phyloP scores from a whole-genome alignment of 2,797 vertebrate species.

The Phoebastria nigripes region DNA sequence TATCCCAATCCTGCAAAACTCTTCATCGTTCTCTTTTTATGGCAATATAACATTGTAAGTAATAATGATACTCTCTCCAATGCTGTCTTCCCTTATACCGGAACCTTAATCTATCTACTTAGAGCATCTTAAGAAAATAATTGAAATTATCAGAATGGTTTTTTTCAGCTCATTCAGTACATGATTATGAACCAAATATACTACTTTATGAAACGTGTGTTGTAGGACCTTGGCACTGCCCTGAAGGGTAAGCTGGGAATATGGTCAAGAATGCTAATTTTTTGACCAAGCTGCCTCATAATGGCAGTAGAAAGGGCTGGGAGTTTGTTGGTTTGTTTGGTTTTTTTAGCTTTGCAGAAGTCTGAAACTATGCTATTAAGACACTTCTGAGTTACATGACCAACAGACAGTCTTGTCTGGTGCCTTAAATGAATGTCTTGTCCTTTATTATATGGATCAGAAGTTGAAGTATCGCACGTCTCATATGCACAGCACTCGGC shows the following conservation, averaged over 20 bases:
- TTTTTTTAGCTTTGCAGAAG: not conserved
- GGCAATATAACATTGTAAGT: not conserved
- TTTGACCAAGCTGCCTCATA: not conserved
- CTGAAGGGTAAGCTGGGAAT: not conserved
- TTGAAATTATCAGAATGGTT: not conserved
- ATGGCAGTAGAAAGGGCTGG: not conserved
- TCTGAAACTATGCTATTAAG: not conserved
- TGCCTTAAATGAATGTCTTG: conserved; percentile 5
- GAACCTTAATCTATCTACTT: not conserved
- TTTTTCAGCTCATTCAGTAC: not conserved
- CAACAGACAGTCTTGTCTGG: not conserved
- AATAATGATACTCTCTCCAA: not conserved
- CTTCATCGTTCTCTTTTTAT: not conserved
- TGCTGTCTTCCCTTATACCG: not conserved
- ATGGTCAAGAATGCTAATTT: not conserved
- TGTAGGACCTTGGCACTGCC: not conserved
- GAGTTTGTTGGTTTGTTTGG: not conserved
- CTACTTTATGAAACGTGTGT: not conserved
- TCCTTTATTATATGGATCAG: not conserved
- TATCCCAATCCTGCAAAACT: not conserved
- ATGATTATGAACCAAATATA: not conserved
- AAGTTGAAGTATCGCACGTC: not conserved
- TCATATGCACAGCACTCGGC: not conserved
- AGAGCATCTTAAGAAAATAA: not conserved
- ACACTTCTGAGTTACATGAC: not conserved